Percentiles rank a stretch among this genome's conserved stretches.
Evolutionary conservation across 2,113 vertebrate genomes (phyloP).

Genomic region (Ctenodactylus gundi): DNA sequence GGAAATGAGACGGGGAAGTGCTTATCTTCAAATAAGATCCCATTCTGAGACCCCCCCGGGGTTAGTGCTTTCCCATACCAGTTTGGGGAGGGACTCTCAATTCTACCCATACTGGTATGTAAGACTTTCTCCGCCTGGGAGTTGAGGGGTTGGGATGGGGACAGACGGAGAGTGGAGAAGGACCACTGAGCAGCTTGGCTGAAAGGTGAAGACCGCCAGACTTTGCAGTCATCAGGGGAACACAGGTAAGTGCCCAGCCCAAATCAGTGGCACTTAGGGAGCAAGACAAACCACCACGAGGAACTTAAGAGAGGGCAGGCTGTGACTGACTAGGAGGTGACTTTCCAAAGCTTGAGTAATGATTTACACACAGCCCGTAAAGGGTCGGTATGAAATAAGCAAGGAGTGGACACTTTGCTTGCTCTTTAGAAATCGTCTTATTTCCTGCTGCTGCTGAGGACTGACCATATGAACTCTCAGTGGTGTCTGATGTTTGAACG

Average conservation of each 20-base stretch:
- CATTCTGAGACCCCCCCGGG: background rate
- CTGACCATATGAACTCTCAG: rapidly evolving
- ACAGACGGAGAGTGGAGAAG: background rate
- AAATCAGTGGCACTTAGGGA: too few species aligned
- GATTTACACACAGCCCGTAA: background rate
- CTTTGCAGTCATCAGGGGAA: background rate
- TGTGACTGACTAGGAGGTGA: background rate
- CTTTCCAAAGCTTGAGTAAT: background rate
- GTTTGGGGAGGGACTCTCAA: background rate
- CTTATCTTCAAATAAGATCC: background rate
- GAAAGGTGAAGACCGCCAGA: background rate
- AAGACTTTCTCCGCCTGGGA: background rate
- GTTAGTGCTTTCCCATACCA: background rate
- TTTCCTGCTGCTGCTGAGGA: background rate
- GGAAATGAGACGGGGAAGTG: background rate
- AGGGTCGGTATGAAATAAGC: background rate
- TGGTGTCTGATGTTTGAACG: background rate
- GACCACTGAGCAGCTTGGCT: background rate
- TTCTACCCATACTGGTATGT: background rate
- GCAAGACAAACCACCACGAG: too few species aligned
- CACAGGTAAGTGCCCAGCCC: background rate
- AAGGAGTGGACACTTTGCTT: background rate
- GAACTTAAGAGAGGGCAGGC: too few species aligned
- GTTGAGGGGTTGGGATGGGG: background rate
- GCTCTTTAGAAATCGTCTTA: background rate